Conservation (phyloP, 2,888 invertebrate genomes). For the Ariolimax columbianus region DNA sequence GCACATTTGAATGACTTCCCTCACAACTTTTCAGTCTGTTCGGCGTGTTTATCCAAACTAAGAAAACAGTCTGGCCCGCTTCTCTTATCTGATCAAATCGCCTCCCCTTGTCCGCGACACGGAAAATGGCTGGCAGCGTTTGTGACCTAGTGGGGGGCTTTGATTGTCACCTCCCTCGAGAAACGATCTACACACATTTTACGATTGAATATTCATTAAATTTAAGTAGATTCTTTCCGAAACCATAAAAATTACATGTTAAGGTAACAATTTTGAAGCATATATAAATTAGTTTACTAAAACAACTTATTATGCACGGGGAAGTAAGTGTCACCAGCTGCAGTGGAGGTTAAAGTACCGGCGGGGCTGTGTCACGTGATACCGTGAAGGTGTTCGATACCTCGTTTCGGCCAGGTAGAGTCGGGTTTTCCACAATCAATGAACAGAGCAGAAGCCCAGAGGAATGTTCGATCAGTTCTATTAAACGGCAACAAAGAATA, state of each 20-base stretch:
- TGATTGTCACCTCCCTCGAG: not conserved
- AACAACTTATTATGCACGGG: too few relatives aligned
- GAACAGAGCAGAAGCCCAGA: not conserved
- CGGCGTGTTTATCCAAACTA: slow-evolving; percentile 21
- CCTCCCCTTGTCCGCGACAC: slow-evolving; percentile 14
- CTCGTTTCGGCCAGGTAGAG: not conserved
- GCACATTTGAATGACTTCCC: not conserved
- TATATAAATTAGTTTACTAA: not conserved
- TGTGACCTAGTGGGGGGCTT: not conserved
- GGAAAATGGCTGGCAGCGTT: slow-evolving; percentile 40
- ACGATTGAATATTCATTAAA: not conserved
- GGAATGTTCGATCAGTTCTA: not conserved
- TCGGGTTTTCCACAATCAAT: slow-evolving; percentile 23
- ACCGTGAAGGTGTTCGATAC: slow-evolving; percentile 57
- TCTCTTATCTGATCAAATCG: slow-evolving; percentile 8
- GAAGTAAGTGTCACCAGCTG: slow-evolving; percentile 7
- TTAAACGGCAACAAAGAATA: not conserved
- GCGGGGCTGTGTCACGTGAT: slow-evolving; percentile 55
- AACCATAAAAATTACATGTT: too few relatives aligned
- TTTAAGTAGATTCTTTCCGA: not conserved
- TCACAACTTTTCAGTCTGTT: slow-evolving; percentile 11
- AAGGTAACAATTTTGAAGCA: too few relatives aligned
- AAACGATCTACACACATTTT: not conserved
- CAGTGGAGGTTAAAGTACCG: slow-evolving; percentile 51
- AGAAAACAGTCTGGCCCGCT: not conserved